These are phyloP conservation scores for Galbula dea DNA, from an alignment of 2,113 vertebrate species.

Conservation along the genomic window DNA sequence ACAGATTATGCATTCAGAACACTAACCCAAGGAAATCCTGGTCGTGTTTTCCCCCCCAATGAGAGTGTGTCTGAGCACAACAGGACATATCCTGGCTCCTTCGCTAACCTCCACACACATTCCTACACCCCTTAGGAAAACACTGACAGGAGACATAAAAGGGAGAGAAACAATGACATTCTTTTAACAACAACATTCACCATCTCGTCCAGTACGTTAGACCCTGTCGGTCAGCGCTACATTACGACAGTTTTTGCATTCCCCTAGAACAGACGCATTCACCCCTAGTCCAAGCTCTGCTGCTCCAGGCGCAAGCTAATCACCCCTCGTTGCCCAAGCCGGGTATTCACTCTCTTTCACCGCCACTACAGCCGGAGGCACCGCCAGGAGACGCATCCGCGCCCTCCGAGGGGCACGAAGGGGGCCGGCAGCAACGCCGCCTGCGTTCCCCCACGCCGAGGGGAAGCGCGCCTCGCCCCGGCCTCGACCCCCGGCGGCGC, in stretches of 20 bases:
- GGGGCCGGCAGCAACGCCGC: not conserved
- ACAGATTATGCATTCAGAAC: not conserved
- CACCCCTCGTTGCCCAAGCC: not conserved
- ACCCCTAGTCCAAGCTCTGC: not conserved
- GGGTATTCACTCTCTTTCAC: not conserved
- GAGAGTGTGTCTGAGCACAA: not conserved
- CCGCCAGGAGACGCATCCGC: not conserved
- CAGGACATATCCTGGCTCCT: not conserved
- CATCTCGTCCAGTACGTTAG: not conserved
- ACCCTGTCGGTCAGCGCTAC: not conserved
- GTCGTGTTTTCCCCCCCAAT: not conserved
- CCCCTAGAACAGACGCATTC: not conserved
- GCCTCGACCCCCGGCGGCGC: not conserved
- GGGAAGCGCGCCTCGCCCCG: not conserved
- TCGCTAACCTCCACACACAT: slow-evolving; percentile 21
- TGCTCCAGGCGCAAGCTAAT: rapidly evolving
- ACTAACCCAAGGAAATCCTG: slow-evolving; percentile 18
- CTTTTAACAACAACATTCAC: not conserved
- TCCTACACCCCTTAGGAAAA: slow-evolving; percentile 68
- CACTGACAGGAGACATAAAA: slow-evolving; percentile 32
- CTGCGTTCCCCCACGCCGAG: not conserved
- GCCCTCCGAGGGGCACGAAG: not conserved
- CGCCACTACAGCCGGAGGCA: not conserved
- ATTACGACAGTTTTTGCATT: not conserved
- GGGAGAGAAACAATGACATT: slow-evolving; percentile 45